Percentiles rank a stretch among this genome's conserved stretches.
Conservation (phyloP, 2,113 vertebrate species). For the Clupea harengus region DNA sequence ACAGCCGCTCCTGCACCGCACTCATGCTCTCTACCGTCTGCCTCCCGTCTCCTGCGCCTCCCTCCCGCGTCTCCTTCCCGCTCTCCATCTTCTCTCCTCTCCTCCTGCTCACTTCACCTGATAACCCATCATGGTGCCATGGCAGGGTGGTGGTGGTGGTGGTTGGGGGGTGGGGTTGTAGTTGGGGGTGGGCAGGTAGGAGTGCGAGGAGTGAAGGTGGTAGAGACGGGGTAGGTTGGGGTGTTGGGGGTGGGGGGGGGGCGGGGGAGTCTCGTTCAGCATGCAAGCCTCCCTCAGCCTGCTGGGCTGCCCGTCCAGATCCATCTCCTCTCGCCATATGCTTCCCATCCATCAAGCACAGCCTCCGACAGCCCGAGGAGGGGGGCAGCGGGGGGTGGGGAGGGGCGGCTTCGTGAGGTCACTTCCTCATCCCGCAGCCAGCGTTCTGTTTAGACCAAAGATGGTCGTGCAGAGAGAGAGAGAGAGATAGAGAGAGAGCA, state of each 20-base stretch:
- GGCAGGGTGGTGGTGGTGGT: neutral
- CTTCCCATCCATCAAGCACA: conserved; percentile 37
- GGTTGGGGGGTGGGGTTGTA: neutral
- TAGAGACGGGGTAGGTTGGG: neutral
- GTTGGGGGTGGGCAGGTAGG: neutral
- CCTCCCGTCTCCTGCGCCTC: neutral
- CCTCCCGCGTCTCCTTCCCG: conserved; percentile 1
- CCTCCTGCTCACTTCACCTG: neutral
- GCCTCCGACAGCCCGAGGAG: conserved; percentile 24
- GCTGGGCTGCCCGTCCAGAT: neutral
- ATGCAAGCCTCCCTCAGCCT: conserved; percentile 2
- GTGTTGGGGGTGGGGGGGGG: neutral
- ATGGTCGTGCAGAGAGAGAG: neutral
- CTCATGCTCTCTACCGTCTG: conserved; percentile 9
- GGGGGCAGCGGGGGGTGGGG: neutral
- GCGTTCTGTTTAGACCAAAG: neutral
- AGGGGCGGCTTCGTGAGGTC: conserved; percentile 12
- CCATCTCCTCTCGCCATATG: conserved; percentile 32
- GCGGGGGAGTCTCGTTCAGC: neutral
- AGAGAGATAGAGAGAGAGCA: neutral
- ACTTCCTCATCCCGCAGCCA: conserved; percentile 19
- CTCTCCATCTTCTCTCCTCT: conserved; percentile 5
- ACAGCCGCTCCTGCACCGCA: neutral
- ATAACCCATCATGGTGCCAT: conserved; percentile 19
- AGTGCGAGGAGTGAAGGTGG: neutral